A percentile compares a stretch with the other conserved stretches of the same genome.
These are phyloP conservation scores for Nycticebus coucang DNA, from an alignment of 2,113 vertebrate species.

Conservation along the genomic window DNA sequence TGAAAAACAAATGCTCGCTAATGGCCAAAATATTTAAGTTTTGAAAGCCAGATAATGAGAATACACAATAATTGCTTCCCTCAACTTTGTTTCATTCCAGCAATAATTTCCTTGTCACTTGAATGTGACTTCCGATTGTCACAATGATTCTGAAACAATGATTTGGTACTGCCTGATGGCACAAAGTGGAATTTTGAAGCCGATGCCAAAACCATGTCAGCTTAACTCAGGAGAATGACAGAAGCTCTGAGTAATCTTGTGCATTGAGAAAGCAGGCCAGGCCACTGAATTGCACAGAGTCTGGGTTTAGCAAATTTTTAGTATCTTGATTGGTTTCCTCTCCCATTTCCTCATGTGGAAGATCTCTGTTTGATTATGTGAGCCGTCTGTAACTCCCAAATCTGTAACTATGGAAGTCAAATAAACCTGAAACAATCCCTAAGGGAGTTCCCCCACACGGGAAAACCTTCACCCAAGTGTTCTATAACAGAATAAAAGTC, in stretches of 20 bases:
- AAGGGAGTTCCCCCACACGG: too few species aligned
- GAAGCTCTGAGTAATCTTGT: background rate
- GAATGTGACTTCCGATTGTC: constrained; percentile 37
- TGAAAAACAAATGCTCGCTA: constrained; percentile 53
- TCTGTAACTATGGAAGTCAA: background rate
- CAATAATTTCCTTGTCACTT: constrained; percentile 53
- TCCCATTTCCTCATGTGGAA: background rate
- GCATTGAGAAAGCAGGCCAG: background rate
- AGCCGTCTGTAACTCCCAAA: background rate
- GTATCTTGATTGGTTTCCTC: too few species aligned
- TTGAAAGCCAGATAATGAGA: constrained; percentile 56
- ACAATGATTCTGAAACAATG: constrained; percentile 41
- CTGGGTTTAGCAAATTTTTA: background rate
- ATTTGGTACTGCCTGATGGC: background rate
- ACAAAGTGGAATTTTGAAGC: constrained; percentile 25
- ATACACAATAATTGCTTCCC: background rate
- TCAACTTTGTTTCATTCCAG: background rate
- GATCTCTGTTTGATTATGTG: background rate
- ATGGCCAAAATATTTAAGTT: constrained; percentile 60
- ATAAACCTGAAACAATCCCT: background rate
- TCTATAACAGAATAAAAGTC: background rate
- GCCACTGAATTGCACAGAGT: accelerated
- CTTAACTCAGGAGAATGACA: background rate
- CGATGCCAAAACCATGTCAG: constrained; percentile 27
- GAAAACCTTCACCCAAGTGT: background rate